A percentile compares a stretch with the other conserved stretches of the same genome.
Evolutionary conservation across 2,888 invertebrate species (phyloP).

Genomic region (Baronia brevicornis): DNA sequence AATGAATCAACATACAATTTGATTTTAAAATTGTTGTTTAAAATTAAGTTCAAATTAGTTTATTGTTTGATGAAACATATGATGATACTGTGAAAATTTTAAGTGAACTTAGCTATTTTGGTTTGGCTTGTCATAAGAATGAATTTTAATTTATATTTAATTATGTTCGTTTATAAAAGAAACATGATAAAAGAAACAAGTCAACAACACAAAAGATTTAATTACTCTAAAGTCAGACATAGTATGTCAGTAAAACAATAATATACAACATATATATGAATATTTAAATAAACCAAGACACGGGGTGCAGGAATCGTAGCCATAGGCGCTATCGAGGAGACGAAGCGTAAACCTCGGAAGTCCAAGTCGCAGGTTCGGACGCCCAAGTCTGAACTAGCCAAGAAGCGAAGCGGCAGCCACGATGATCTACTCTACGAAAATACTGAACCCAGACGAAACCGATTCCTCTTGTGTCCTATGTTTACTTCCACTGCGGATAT

Average conservation of each 20-base stretch:
- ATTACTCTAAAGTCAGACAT: background rate
- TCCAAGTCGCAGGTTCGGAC: slow-evolving; percentile 34
- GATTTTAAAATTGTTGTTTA: no score
- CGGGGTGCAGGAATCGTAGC: slow-evolving; percentile 18
- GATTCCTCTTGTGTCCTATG: slow-evolving; percentile 73
- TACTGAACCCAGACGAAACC: slow-evolving; percentile 35
- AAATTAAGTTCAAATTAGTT: no score
- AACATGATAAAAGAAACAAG: no score
- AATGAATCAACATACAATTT: no score
- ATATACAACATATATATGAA: slow-evolving; percentile 10
- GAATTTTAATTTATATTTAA: no score
- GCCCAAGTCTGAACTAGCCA: slow-evolving; percentile 28
- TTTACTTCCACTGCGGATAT: slow-evolving; percentile 59
- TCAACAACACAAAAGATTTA: background rate
- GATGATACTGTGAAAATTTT: no score
- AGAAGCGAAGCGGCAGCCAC: slow-evolving; percentile 53
- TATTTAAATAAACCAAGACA: slow-evolving; percentile 18
- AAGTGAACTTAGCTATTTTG: no score
- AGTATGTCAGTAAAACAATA: slow-evolving; percentile 2
- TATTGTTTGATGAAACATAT: no score
- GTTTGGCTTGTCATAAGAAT: no score
- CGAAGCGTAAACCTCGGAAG: slow-evolving; percentile 30
- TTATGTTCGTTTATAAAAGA: no score
- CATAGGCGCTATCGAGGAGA: slow-evolving; percentile 23
- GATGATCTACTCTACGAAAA: slow-evolving; percentile 50